phyloP scores from a whole-genome alignment of 2,113 vertebrate species.

The Addax nasomaculatus region DNA sequence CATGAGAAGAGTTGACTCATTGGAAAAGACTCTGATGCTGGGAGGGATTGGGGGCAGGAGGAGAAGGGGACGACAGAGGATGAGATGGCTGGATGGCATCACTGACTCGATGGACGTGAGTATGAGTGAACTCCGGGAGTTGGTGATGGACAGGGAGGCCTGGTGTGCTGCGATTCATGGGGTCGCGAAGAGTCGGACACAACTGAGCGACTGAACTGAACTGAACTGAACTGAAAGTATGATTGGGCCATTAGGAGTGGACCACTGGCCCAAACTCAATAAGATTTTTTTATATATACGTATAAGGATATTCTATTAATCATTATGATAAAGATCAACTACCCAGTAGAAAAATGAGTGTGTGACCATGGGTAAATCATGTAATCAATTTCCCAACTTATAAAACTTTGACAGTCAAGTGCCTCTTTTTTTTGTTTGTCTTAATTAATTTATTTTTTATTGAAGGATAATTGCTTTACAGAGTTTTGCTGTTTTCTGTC shows the following conservation, averaged over 20 bases:
- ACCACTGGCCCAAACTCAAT: background rate
- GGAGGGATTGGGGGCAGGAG: too few relatives aligned
- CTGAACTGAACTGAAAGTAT: background rate
- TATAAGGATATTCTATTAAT: background rate
- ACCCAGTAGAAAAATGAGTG: background rate
- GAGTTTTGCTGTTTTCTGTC: background rate
- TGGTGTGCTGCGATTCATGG: too few relatives aligned
- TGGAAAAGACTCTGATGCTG: too few relatives aligned
- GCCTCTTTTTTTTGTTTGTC: background rate
- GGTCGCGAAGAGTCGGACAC: too few relatives aligned
- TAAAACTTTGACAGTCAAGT: background rate
- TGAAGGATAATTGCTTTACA: background rate
- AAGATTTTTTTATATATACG: background rate
- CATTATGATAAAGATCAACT: background rate
- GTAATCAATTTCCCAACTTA: background rate
- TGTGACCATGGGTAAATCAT: background rate
- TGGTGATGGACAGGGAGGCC: too few relatives aligned
- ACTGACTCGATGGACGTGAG: rapidly evolving
- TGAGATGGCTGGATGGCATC: too few relatives aligned
- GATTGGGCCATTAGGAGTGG: background rate
- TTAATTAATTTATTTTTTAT: background rate
- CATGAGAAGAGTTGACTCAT: too few relatives aligned
- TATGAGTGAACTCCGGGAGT: too few relatives aligned
- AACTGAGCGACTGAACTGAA: too few relatives aligned
- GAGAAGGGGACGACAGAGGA: too few relatives aligned